Conservation (phyloP, 2,113 vertebrate genomes). For the Phrynosoma blainvillii region DNA sequence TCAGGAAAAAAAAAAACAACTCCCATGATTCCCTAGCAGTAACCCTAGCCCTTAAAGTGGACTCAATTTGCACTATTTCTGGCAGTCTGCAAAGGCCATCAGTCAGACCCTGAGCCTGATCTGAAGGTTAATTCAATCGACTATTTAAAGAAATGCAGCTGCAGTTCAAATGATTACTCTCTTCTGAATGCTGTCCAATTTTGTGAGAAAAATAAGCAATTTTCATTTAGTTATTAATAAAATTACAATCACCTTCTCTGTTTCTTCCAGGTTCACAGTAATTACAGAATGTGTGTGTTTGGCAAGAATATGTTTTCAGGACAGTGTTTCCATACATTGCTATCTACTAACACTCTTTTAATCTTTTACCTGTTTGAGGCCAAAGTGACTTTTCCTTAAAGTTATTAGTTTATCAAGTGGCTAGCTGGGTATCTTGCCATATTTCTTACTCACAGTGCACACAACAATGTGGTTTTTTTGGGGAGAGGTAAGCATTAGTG, state of each 20-base stretch:
- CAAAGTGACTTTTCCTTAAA: accelerated
- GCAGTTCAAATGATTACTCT: neutral
- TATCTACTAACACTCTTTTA: neutral
- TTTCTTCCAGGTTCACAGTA: neutral
- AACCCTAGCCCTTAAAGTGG: no score
- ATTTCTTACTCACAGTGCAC: neutral
- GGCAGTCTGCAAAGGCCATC: no score
- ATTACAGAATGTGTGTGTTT: neutral
- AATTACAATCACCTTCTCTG: neutral
- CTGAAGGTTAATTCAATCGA: neutral
- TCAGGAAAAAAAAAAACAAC: no score
- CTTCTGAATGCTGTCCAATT: neutral
- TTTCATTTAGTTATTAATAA: neutral
- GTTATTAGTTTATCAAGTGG: neutral
- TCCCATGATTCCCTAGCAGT: no score
- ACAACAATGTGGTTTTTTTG: neutral
- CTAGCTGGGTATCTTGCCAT: neutral
- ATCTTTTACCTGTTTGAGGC: neutral
- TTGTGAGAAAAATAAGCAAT: neutral
- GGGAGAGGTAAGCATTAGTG: neutral
- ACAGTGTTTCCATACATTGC: neutral
- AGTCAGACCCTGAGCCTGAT: neutral
- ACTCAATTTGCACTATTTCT: no score
- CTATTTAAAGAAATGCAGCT: neutral
- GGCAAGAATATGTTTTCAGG: neutral